Evolutionary conservation across 2,888 invertebrate genomes (phyloP), one percentile per base, ranked within the genome.

Genomic region (Pelosia muscerda): DNA sequence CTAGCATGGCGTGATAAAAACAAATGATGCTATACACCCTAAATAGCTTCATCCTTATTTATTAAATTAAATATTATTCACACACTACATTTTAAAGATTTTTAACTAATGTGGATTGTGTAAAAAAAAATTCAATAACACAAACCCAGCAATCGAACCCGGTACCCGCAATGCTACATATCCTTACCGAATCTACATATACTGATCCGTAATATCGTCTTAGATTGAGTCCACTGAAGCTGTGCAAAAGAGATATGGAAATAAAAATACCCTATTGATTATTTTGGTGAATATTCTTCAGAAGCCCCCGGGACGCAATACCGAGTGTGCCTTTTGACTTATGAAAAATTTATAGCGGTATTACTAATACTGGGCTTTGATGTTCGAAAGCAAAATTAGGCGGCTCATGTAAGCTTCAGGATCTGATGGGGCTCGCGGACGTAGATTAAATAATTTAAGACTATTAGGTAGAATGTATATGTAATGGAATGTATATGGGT

Each of bases 231-330:
- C 49, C n/a, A 49, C 49, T n/a, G 49, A 49, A n/a, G n/a, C 49
- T 49, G 49, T n/a, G 49, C n/a, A 49, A n/a, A 49, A 49, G 49
- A 49, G 49, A 49, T n/a, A 49, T 49, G 49, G 49, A n/a, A 49
- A 49, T 49, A 49, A 49, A 49, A 9, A n/a, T 49, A 49, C 49
- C 49, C 49, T n/a, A 49, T 49, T 57, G 28, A 26, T 25, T 28
- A 57, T 57, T 49, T 49, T 49, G 49, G 49, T 49, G 49, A n/a
- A 49, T 49, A 49, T 49, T n/a, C 49, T n/a, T 49, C 49, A 42
- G 38, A 31, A 38, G 49, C n/a, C n/a, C n/a, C n/a, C 19, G 49
- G n/a, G 49, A 49, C 49, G 49, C 49, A 49, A 49, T 49, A 49
- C n/a, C 49, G 49, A 49, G n/a, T 49, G 42, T 42, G n/a, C n/a